A percentile compares a stretch with the other conserved stretches of the same genome.
These are phyloP conservation scores for Ephestia elutella DNA, from an alignment of 1,140 invertebrate genomes.

Conservation along the genomic window DNA sequence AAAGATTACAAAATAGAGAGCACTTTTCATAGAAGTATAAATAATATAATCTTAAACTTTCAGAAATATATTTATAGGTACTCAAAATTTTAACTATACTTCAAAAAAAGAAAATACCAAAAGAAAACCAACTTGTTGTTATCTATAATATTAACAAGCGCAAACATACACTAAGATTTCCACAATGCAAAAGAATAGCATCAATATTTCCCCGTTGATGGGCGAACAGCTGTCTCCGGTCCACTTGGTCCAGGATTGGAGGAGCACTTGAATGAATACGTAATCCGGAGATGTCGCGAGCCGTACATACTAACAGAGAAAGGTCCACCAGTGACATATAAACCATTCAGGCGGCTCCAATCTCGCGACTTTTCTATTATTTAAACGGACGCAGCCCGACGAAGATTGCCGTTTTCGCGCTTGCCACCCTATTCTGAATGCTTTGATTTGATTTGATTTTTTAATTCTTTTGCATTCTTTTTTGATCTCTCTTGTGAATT, in stretches of 20 bases:
- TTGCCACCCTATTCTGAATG: conserved; percentile 27
- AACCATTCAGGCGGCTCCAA: conserved; percentile 65
- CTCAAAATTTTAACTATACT: too few relatives aligned
- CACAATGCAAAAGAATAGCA: conserved; percentile 1
- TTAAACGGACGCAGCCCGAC: conserved; percentile 54
- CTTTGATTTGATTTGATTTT: neutral
- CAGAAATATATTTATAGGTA: too few relatives aligned
- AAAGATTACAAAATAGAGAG: too few relatives aligned
- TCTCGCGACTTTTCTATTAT: conserved; percentile 69
- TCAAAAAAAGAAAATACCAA: too few relatives aligned
- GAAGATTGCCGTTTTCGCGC: conserved; percentile 50
- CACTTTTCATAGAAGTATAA: too few relatives aligned
- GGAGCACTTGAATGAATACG: conserved; percentile 58
- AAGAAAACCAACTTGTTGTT: too few relatives aligned
- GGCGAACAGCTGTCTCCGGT: conserved; percentile 3
- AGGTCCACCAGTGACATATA: conserved; percentile 69
- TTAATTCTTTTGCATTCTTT: neutral
- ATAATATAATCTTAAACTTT: too few relatives aligned
- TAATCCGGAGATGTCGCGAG: conserved; percentile 52
- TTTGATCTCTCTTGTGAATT: neutral
- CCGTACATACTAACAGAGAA: conserved; percentile 49
- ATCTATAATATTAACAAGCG: too few relatives aligned
- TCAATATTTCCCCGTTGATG: conserved; percentile 7
- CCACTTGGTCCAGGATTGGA: conserved; percentile 37
- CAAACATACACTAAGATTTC: conserved; percentile 14